Evolutionary conservation across 2,113 vertebrate genomes (phyloP).

Genomic region (Motacilla tschutschensis): DNA sequence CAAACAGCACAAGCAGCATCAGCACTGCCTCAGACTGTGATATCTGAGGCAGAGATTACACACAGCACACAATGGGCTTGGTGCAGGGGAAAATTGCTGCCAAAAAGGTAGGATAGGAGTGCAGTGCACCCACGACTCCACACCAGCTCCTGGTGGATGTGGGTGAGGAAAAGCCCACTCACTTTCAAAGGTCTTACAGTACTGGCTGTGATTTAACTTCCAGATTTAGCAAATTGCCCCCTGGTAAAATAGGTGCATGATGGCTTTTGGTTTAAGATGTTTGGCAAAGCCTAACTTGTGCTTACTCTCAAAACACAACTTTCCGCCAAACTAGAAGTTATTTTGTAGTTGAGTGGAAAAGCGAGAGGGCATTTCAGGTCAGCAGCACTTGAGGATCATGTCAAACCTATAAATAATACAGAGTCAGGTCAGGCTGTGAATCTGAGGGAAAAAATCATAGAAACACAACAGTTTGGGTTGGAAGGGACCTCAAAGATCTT

Average conservation of each 20-base stretch:
- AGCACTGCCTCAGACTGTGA: fast-evolving
- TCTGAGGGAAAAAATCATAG: not conserved
- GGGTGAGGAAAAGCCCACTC: not conserved
- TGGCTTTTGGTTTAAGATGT: not conserved
- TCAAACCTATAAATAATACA: constrained; percentile 38
- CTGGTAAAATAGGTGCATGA: not conserved
- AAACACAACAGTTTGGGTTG: not conserved
- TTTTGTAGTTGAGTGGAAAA: constrained; percentile 44
- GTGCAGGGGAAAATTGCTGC: not conserved
- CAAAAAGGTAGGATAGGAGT: fast-evolving
- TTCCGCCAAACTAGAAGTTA: not conserved
- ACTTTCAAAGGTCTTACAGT: fast-evolving
- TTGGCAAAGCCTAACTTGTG: constrained; percentile 12
- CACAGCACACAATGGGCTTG: fast-evolving
- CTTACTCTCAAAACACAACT: constrained; percentile 52
- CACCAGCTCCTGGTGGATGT: not conserved
- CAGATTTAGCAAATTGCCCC: not conserved
- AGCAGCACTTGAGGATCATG: not conserved
- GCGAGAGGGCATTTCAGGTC: constrained; percentile 47
- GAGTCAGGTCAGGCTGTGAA: not conserved
- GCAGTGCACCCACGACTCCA: fast-evolving
- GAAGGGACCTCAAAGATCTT: not conserved
- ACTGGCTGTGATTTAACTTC: not conserved
- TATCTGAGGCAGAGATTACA: fast-evolving
- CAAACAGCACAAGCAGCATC: fast-evolving